A percentile compares a stretch with the other conserved stretches of the same genome.
Conservation (phyloP, 2,888 invertebrate genomes). For the Ectemnius cavifrons region DNA sequence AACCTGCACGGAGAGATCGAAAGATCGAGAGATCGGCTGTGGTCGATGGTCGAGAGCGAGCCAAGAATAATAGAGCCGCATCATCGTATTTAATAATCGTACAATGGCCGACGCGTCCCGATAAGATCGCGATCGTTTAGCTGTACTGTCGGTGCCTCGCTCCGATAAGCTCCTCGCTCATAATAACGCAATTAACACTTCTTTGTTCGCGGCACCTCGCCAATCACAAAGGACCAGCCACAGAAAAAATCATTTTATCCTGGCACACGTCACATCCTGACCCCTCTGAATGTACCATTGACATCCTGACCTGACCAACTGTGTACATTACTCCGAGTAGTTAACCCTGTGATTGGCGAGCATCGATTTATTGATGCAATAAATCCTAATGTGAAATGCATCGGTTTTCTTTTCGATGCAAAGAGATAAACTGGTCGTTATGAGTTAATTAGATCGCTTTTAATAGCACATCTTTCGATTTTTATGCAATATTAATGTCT, state of each 20-base stretch:
- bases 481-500: too few relatives aligned
- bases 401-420: too few relatives aligned
- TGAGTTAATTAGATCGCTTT: too few relatives aligned
- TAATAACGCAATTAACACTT: conserved; percentile 77
- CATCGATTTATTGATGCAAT: conserved; percentile 19
- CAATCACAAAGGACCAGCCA: conserved; percentile 30
- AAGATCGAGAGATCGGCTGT: conserved; percentile 33
- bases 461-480: too few relatives aligned
- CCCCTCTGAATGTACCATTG: not conserved
- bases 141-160: conserved; percentile 31
- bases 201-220: conserved; percentile 62
- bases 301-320: not conserved
- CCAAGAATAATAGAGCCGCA: conserved; percentile 73
- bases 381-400: too few relatives aligned
- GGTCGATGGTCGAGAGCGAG: conserved; percentile 58
- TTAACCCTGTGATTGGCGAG: too few relatives aligned
- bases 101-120: conserved; percentile 68
- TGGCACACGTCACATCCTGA: not conserved
- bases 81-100: conserved; percentile 77
- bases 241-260: conserved; percentile 16
- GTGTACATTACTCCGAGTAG: too few relatives aligned
- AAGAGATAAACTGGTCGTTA: too few relatives aligned
- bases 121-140: conserved; percentile 68
- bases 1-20: conserved; percentile 16
- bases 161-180: conserved; percentile 55